These are phyloP conservation scores for Dunckerocampus dactyliophorus DNA, from an alignment of 2,113 vertebrate species.

Conservation along the genomic window DNA sequence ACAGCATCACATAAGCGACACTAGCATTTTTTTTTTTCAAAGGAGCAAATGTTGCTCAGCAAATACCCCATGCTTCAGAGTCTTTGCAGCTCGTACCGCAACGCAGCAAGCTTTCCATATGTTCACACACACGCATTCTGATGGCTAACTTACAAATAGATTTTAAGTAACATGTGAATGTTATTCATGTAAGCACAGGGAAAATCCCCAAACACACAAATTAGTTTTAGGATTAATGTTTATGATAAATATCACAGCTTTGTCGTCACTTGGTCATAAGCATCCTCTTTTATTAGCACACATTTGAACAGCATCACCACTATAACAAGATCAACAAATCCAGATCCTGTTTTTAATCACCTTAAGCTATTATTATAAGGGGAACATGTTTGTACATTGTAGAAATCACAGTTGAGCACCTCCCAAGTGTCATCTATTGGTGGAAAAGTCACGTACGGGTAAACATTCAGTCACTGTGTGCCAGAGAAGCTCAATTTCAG, in stretches of 20 bases:
- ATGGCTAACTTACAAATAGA: neutral
- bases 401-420: neutral
- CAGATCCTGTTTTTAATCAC: too few species aligned
- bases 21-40: conserved; percentile 12
- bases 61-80: conserved; percentile 48
- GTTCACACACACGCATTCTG: conserved; percentile 22
- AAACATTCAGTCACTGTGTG: conserved; percentile 13
- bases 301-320: too few species aligned
- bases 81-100: conserved; percentile 60
- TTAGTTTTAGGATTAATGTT: conserved; percentile 22
- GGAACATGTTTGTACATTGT: conserved; percentile 13
- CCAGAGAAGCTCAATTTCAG: conserved; percentile 31
- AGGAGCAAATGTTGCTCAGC: conserved; percentile 31
- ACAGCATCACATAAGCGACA: conserved; percentile 14
- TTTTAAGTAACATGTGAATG: too few species aligned
- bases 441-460: conserved; percentile 3
- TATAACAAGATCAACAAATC: conserved; percentile 2
- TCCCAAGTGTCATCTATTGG: neutral
- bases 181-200: conserved; percentile 25
- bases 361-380: conserved; percentile 4
- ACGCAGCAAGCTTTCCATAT: conserved; percentile 31
- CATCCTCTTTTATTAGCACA: too few species aligned
- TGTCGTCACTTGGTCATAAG: neutral
- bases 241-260: conserved; percentile 23
- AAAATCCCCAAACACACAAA: conserved; percentile 9